phyloP scores from a whole-genome alignment of 2,797 vertebrate species.

The Sebastes minor region DNA sequence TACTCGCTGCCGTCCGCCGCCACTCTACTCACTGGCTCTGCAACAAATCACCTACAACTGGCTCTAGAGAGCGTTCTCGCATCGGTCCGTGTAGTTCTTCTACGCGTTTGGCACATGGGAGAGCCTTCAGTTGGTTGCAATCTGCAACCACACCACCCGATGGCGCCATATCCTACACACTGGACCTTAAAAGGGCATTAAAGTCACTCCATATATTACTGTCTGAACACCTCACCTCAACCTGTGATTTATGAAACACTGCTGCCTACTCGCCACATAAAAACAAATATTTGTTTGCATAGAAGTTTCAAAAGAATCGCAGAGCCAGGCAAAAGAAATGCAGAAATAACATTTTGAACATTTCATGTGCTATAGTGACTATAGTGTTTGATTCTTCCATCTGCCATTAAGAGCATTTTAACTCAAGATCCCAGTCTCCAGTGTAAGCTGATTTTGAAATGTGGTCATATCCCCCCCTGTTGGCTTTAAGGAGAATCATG shows the following conservation, averaged over 20 bases:
- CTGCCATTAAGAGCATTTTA: not conserved
- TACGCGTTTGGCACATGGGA: fast-evolving
- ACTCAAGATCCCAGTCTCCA: not conserved
- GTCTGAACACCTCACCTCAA: not conserved
- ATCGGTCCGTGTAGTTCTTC: too few species aligned
- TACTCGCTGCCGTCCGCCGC: too few species aligned
- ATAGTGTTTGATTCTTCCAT: not conserved
- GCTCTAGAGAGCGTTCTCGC: too few species aligned
- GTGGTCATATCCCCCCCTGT: slow-evolving; percentile 65
- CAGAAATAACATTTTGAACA: not conserved
- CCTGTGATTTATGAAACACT: too few species aligned
- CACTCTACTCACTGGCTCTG: too few species aligned
- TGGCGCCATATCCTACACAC: too few species aligned
- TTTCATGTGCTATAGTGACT: not conserved
- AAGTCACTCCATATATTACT: not conserved
- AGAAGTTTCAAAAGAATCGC: not conserved
- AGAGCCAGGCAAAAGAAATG: not conserved
- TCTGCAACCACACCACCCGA: too few species aligned
- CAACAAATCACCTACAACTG: too few species aligned
- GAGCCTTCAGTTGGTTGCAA: fast-evolving
- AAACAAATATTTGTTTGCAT: not conserved
- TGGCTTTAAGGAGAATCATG: slow-evolving; percentile 38
- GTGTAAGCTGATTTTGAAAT: not conserved
- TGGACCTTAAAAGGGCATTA: fast-evolving
- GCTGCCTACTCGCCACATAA: not conserved